A percentile compares a stretch with the other conserved stretches of the same genome.
Evolutionary conservation across 2,113 vertebrate genomes (phyloP).

Genomic region (Hassar affinis): DNA sequence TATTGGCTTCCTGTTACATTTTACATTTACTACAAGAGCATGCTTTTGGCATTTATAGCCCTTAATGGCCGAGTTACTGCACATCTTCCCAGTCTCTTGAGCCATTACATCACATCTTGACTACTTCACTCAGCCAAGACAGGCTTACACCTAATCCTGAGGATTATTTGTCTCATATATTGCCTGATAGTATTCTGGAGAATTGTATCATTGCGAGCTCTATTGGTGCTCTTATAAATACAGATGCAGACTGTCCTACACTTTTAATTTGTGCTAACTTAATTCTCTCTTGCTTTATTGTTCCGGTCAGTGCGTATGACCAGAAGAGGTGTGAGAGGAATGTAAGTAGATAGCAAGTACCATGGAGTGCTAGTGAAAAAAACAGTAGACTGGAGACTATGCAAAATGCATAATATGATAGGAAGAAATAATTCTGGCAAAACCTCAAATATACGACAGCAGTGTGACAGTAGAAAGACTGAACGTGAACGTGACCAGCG

Average conservation of each 20-base stretch:
- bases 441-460: too few species aligned
- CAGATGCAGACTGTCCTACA: neutral
- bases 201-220: neutral
- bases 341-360: conserved; percentile 23
- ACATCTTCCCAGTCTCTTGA: conserved; percentile 13
- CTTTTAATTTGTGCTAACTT: neutral
- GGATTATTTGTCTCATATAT: neutral
- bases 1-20: neutral
- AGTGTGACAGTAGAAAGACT: too few species aligned
- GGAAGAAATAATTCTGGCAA: too few species aligned
- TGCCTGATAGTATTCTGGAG: neutral
- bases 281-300: neutral
- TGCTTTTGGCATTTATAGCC: conserved; percentile 12
- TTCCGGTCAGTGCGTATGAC: neutral
- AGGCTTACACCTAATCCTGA: conserved; percentile 6
- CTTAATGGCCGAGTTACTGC: conserved; percentile 15
- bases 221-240: neutral
- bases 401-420: too few species aligned
- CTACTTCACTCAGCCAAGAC: conserved; percentile 15
- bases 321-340: conserved; percentile 2
- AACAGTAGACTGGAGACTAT: too few species aligned
- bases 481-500: too few species aligned
- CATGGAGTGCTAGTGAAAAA: neutral
- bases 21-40: neutral
- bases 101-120: conserved; percentile 4